Base-by-base conservation (phyloP, 1,140 invertebrate genomes). In the Adoxophyes honmai region DNA sequence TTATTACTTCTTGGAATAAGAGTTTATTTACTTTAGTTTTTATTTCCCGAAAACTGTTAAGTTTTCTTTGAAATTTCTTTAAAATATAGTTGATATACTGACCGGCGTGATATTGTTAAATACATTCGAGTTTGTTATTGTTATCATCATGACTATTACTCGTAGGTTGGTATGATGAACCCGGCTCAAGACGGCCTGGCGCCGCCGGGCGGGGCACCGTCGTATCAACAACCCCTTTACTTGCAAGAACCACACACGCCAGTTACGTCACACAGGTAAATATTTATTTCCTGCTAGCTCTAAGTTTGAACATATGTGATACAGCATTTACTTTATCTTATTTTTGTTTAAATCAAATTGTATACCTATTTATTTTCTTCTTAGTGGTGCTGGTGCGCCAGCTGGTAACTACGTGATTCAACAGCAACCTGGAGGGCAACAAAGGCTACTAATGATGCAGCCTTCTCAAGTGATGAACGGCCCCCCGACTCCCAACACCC, bases 141-240 rank as follows among this genome's bases (percentile, higher is more conserved):
- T 28, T 28, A 28, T n/a, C 21, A 28, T 28, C 21, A 28, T 6
- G n/a, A 13, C 3, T 48, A 11, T 48, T 11, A 28, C 7, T 48
- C 14, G 9, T 48, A 90, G 84, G 90, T 90, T 64, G 89, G 89
- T 39, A 92, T 92, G 78, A 93, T 93, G 81, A 93, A 93, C 68
- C 92, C 91, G 52, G 92, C 93, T 34, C 91, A 93, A 76, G 93
- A 94, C 62, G 92, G 91, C 4, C 78, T 94, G 70, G 91, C 91
- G 37, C 90, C 93, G 38, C 92, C 93, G 57, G 91, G 93, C 4
- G 92, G 92, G 4, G 85, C 88, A 11, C 87, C 87, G 35, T 90
- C 87, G 11, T 94, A 94, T 82, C 93, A 94, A 68, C 93, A 94
- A 77, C 92, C 93, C 15, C 78, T 94, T 15, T 94, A 94, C 69